A percentile compares a stretch with the other conserved stretches of the same genome.
These are phyloP conservation scores for Drosophila pseudotalamancana DNA, from an alignment of 2,888 invertebrate genomes.

Conservation along the genomic window DNA sequence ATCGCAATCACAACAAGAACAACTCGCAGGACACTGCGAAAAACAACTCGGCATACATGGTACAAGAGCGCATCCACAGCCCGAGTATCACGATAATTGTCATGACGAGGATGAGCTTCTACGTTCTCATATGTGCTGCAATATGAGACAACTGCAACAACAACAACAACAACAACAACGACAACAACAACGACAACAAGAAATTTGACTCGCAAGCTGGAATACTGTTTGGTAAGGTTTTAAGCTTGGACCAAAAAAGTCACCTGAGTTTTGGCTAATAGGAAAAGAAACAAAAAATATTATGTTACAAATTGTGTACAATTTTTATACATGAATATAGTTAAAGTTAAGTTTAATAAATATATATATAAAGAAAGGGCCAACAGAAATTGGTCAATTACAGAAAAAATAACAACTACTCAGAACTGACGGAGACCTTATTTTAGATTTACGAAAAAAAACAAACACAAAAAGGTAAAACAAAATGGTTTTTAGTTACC, in stretches of 20 bases:
- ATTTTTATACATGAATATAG: background rate
- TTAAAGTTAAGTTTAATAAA: background rate
- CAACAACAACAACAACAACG: background rate
- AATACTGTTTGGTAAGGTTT: conserved; percentile 6
- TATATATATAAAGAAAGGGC: conserved; percentile 1
- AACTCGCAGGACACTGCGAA: conserved; percentile 39
- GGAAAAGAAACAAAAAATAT: background rate
- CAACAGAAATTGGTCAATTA: background rate
- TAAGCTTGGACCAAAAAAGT: background rate
- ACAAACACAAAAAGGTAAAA: background rate
- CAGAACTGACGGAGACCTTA: too few species aligned
- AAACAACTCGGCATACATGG: conserved; percentile 20
- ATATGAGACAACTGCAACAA: conserved; percentile 12
- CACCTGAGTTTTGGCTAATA: conserved; percentile 3
- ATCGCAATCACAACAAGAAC: conserved; percentile 63
- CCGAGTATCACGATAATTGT: conserved; percentile 65
- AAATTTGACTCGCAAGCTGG: background rate
- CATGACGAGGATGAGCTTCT: conserved; percentile 38
- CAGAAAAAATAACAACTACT: background rate
- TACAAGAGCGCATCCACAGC: conserved; percentile 27
- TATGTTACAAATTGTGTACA: background rate
- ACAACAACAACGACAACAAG: background rate
- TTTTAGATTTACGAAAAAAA: too few species aligned
- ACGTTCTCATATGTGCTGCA: conserved; percentile 30
- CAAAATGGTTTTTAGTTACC: background rate